Percentiles rank a stretch among this genome's conserved stretches.
These are phyloP conservation scores for Eulemur rufifrons DNA, from an alignment of 2,113 vertebrate species.

Conservation along the genomic window DNA sequence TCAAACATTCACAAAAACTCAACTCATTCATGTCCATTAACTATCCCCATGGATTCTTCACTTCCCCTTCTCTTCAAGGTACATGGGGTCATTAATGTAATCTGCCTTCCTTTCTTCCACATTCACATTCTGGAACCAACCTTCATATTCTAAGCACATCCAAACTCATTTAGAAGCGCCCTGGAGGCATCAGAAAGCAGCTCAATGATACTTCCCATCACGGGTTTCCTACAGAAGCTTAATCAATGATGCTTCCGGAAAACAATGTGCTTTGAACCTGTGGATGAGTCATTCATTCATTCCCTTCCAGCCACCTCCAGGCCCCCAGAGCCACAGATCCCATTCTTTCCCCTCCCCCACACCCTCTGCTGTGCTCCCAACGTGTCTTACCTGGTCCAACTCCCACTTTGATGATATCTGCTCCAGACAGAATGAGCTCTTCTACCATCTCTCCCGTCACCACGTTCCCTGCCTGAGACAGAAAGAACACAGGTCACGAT, in stretches of 20 bases:
- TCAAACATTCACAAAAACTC: neutral
- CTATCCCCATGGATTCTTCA: neutral
- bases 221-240: neutral
- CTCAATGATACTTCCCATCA: neutral
- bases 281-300: neutral
- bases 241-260: neutral
- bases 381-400: conserved; percentile 93
- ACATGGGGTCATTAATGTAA: neutral
- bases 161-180: neutral
- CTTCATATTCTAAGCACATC: neutral
- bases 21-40: neutral
- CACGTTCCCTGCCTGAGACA: conserved; percentile 95
- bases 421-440: conserved; percentile 96
- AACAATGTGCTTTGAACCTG: neutral
- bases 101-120: neutral
- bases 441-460: conserved; percentile 99
- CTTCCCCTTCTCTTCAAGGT: neutral
- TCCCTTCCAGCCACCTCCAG: neutral
- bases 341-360: neutral
- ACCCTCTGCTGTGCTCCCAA: neutral
- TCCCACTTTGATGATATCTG: conserved; percentile 99
- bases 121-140: neutral
- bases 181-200: neutral
- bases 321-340: neutral
- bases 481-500: neutral